Evolutionary conservation across 1,140 invertebrate species (phyloP).

Genomic region (Bombus turneri): DNA sequence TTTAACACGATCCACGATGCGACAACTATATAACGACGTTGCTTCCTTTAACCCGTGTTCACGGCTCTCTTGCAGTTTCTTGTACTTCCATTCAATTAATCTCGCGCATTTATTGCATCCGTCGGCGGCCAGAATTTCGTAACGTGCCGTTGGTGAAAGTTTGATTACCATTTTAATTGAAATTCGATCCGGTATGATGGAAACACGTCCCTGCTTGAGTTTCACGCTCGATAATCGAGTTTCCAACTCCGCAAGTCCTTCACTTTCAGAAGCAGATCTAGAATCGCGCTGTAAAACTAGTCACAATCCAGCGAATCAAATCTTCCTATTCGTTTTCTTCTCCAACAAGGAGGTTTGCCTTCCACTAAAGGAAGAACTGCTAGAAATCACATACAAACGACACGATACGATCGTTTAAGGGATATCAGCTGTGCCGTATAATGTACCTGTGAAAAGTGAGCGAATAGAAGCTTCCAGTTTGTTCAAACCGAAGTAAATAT

Average conservation of each 20-base stretch:
- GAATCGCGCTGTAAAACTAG: neutral
- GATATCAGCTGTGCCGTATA: neutral
- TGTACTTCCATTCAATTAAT: slow-evolving; percentile 6
- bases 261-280: neutral
- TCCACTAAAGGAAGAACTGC: neutral
- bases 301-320: neutral
- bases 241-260: neutral
- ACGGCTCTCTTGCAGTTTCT: neutral
- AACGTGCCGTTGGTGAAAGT: neutral
- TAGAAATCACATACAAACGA: neutral
- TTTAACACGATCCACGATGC: neutral
- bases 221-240: neutral
- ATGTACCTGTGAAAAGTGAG: neutral
- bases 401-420: neutral
- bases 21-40: neutral
- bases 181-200: neutral
- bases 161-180: slow-evolving; percentile 14
- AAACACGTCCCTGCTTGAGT: neutral
- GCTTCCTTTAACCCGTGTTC: neutral
- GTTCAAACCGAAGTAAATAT: too few species aligned
- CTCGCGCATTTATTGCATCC: neutral
- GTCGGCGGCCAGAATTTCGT: neutral
- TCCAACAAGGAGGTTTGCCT: neutral
- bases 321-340: neutral
- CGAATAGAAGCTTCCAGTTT: too few species aligned